Conservation (phyloP, 2,797 vertebrate species). For the Hoplostethus atlanticus region DNA sequence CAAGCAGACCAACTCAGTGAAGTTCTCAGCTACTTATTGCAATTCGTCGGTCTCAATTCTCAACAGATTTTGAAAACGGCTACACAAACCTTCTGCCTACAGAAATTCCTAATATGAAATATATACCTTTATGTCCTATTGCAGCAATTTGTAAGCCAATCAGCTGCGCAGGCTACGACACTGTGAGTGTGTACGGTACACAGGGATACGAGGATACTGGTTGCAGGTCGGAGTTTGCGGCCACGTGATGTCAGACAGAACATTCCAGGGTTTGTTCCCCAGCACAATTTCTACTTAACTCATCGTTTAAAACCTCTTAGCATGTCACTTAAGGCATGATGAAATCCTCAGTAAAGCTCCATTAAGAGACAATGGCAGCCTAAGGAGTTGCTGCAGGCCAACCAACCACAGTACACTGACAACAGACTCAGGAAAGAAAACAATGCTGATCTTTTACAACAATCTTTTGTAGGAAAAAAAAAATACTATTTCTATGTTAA, state of each 20-base stretch:
- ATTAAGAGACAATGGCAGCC: background rate
- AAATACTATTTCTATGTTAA: conserved; percentile 42
- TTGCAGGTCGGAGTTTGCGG: conserved; percentile 27
- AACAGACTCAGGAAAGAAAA: conserved; percentile 77
- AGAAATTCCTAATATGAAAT: conserved; percentile 56
- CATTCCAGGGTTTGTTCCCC: conserved; percentile 76
- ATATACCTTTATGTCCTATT: conserved; percentile 55
- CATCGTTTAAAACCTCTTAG: conserved; percentile 8
- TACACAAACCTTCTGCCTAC: conserved; percentile 34
- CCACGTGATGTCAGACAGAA: conserved; percentile 40
- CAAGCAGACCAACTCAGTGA: conserved; percentile 69
- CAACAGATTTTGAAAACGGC: conserved; percentile 42
- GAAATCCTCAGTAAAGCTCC: conserved; percentile 50
- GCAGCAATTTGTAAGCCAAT: conserved; percentile 41
- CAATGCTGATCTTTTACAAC: conserved; percentile 59
- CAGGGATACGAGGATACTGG: conserved; percentile 37
- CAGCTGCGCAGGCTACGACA: conserved; percentile 54
- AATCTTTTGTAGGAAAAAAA: conserved; percentile 57
- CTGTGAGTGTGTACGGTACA: conserved; percentile 57
- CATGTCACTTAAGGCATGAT: conserved; percentile 19
- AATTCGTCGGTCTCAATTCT: conserved; percentile 35
- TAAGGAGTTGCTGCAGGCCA: background rate
- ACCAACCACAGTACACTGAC: conserved; percentile 31
- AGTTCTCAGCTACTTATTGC: conserved; percentile 55
- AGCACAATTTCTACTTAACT: conserved; percentile 57